Base-by-base conservation (phyloP, 2,797 vertebrate species). In the Hozukius guyotensis region DNA sequence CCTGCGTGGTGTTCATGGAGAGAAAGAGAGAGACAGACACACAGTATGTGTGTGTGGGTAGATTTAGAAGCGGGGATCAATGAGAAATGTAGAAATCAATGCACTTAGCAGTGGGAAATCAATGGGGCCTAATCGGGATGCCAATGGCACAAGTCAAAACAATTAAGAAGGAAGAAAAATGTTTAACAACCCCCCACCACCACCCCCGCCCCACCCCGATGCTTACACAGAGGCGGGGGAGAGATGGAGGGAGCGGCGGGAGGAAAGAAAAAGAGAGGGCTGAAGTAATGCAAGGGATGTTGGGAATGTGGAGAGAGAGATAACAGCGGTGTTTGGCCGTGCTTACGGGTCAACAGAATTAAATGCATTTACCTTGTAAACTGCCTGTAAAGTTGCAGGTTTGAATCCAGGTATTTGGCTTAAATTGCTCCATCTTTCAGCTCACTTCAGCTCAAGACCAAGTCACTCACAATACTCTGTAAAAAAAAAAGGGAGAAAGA, bases 81-180 rank as follows among this genome's bases (percentile, higher is more conserved):
- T 98, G 97, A 97, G 97, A 97, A 98, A 97, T 97, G 97, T 97
- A 97, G 97, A 97, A 98, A 98, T 98, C 97, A 97, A 98, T 98
- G 97, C 97, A 96, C 97, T 97, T 97, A 97, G 97, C 96, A 93
- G 96, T 96, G 96, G 95, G 97, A 97, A 97, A 98, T 98, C 97
- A 96, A 98, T 98, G 96, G 93, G 92, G 95, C 96, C 97, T 98
- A 98, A 98, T 98, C 97, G 97, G 96, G 96, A 97, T 98, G 97
- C 97, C 97, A 96, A 98, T 98, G 96, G 97, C 97, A 96, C 96
- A 96, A 97, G 97, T 98, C 97, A 98, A 97, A 98, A 98, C 97
- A 98, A 98, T 98, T 98, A 98, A 96, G 95, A 96, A 96, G 96
- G 96, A 96, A 96, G 95, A 97, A 96, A 97, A 97, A 97, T 98